Percentiles rank a stretch among this genome's conserved stretches.
Conservation (phyloP, 2,113 vertebrate species). For the Hypomesus transpacificus region DNA sequence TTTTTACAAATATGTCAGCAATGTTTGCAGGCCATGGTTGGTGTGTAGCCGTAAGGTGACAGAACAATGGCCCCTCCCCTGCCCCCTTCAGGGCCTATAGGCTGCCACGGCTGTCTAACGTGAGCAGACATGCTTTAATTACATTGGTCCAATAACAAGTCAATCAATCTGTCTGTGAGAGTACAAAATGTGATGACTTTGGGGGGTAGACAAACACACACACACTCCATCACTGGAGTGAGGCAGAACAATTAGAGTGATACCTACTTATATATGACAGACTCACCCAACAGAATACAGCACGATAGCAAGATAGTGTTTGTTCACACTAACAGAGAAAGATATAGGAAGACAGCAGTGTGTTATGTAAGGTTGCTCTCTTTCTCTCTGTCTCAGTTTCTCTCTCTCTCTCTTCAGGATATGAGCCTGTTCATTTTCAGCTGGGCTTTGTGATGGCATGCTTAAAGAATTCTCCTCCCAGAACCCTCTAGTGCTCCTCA, state of each 20-base stretch:
- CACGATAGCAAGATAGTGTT: not conserved
- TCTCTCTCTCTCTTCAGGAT: not conserved
- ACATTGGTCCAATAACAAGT: not conserved
- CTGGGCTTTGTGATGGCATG: constrained; percentile 18
- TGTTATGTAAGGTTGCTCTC: not conserved
- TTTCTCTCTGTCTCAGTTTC: not conserved
- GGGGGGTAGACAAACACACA: not conserved
- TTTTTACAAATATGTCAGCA: too few species aligned
- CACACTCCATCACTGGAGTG: not conserved
- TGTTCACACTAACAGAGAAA: not conserved
- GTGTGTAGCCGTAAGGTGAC: too few species aligned
- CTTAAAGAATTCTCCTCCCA: constrained; percentile 3
- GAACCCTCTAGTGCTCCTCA: not conserved
- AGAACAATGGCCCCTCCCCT: too few species aligned
- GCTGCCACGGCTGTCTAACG: not conserved
- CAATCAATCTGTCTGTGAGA: not conserved
- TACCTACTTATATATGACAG: not conserved
- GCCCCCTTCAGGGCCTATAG: too few species aligned
- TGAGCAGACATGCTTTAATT: not conserved
- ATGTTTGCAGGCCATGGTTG: too few species aligned
- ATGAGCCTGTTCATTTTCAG: not conserved
- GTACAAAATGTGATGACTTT: too few species aligned
- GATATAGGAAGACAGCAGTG: not conserved
- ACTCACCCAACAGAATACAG: not conserved
- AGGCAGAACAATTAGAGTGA: not conserved